phyloP scores from a whole-genome alignment of 2,113 vertebrate genomes.

The Talpa occidentalis region DNA sequence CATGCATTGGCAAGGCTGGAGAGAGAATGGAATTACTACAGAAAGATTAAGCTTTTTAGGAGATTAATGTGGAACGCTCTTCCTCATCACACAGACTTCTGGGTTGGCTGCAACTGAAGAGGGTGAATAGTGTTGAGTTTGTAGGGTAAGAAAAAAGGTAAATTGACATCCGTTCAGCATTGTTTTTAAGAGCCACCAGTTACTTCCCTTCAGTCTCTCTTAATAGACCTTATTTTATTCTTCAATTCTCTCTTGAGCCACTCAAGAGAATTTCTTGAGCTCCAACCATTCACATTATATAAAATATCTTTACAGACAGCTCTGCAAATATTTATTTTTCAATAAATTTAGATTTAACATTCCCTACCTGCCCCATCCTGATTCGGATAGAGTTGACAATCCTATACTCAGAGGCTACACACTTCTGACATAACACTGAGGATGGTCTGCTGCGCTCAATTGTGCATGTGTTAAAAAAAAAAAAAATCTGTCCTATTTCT shows the following conservation, averaged over 20 bases:
- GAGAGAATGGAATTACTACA: not conserved
- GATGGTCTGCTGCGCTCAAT: not conserved
- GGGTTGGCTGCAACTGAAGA: not conserved
- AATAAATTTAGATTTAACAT: not conserved
- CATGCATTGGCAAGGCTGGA: not conserved
- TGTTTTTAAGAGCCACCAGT: not conserved
- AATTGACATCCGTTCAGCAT: not conserved
- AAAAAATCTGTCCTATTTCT: not conserved
- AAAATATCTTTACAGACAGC: not conserved
- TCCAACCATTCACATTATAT: not conserved
- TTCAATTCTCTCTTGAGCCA: not conserved
- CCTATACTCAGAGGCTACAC: not conserved
- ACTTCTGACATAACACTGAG: not conserved
- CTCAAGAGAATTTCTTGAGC: not conserved
- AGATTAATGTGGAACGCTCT: not conserved
- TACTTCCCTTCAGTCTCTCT: not conserved
- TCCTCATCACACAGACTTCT: not conserved
- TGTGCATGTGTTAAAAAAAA: not conserved
- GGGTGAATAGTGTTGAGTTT: not conserved
- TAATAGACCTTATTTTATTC: not conserved
- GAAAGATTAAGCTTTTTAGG: not conserved
- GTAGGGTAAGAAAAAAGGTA: not conserved
- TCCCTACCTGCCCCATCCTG: fast-evolving
- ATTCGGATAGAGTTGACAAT: not conserved
- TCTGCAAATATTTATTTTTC: not conserved